Conservation (phyloP, 2,113 vertebrate species). For the Lates calcarifer region DNA sequence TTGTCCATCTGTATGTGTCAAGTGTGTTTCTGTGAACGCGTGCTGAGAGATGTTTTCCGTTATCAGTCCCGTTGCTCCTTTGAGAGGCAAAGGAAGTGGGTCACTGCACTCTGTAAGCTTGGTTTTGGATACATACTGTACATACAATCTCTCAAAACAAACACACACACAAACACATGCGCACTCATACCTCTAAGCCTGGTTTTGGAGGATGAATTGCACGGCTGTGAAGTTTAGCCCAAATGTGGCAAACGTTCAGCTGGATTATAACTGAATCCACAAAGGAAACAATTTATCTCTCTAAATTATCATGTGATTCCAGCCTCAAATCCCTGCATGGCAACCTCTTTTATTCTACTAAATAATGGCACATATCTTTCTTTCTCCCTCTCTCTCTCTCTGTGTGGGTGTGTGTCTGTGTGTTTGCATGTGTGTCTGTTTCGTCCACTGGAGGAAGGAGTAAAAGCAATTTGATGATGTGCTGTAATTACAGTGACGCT, state of each 20-base stretch:
- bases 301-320: conserved; percentile 69
- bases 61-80: conserved; percentile 48
- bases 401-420: conserved; percentile 11
- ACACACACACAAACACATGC: conserved; percentile 34
- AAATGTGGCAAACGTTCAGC: conserved; percentile 68
- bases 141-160: conserved; percentile 34
- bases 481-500: conserved; percentile 37
- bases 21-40: conserved; percentile 34
- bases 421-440: conserved; percentile 20
- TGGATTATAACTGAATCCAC: conserved; percentile 72
- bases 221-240: conserved; percentile 62
- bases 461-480: conserved; percentile 44
- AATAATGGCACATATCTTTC: conserved; percentile 37
- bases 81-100: conserved; percentile 67
- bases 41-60: conserved; percentile 34
- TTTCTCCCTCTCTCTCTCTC: conserved; percentile 13
- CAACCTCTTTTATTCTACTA: conserved; percentile 44
- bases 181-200: conserved; percentile 50
- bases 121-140: conserved; percentile 53
- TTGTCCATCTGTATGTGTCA: conserved; percentile 42
- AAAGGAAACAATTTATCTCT: conserved; percentile 79
- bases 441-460: not conserved
- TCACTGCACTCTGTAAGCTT: conserved; percentile 58
- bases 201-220: conserved; percentile 59
- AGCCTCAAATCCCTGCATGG: conserved; percentile 67